Evolutionary conservation across 2,113 vertebrate species (phyloP).

Genomic region (Trichechus manatus): DNA sequence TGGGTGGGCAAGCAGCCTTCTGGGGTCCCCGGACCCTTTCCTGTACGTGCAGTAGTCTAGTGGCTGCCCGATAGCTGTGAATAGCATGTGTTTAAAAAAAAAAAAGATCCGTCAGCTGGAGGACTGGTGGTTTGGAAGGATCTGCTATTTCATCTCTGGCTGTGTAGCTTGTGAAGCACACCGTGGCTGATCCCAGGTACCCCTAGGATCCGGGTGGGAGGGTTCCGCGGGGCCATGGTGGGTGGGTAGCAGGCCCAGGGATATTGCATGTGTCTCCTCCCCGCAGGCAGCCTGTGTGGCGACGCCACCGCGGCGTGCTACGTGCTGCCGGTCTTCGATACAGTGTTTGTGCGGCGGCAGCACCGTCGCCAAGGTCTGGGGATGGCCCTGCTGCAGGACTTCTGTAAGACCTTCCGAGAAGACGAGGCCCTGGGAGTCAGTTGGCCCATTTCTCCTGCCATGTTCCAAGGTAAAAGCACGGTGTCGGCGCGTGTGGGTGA

Average conservation of each 20-base stretch:
- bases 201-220: not conserved
- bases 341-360: conserved; percentile 90
- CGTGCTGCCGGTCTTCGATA: conserved; percentile 94
- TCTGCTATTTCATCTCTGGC: rapidly evolving
- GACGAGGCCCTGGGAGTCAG: conserved; percentile 94
- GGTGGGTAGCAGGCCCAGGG: rapidly evolving
- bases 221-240: rapidly evolving
- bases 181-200: not conserved
- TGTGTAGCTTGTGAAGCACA: not conserved
- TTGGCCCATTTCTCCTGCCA: conserved; percentile 91
- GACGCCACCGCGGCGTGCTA: conserved; percentile 87
- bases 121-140: not conserved
- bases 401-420: conserved; percentile 89
- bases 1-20: not conserved
- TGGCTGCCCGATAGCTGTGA: too few relatives aligned
- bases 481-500: conserved; percentile 9
- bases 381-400: conserved; percentile 93
- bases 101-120: not conserved
- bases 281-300: conserved; percentile 91
- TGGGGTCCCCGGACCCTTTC: too few relatives aligned
- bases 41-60: too few relatives aligned
- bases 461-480: conserved; percentile 91
- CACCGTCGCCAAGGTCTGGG: conserved; percentile 91
- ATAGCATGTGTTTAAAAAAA: too few relatives aligned
- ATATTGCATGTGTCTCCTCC: not conserved